phyloP scores from a whole-genome alignment of 2,113 vertebrate species.

The Carassius auratus region DNA sequence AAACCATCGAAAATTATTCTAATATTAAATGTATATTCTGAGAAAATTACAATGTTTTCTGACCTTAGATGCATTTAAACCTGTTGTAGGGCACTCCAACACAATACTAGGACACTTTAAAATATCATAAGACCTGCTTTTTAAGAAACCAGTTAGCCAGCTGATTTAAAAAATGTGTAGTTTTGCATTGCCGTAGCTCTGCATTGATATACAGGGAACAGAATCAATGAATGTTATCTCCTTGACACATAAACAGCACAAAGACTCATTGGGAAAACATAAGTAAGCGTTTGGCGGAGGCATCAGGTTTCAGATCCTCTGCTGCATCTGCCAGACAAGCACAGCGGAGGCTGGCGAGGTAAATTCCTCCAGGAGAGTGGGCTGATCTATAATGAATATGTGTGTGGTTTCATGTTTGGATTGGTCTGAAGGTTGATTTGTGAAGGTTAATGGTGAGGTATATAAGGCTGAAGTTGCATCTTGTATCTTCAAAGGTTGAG shows the following conservation, averaged over 20 bases:
- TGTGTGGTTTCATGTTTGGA: slow-evolving; percentile 16
- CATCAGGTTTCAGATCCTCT: slow-evolving; percentile 62
- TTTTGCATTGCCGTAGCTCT: slow-evolving; percentile 31
- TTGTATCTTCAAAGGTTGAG: background rate
- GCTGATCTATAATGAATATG: slow-evolving; percentile 55
- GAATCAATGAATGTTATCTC: slow-evolving; percentile 25
- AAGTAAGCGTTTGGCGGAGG: slow-evolving; percentile 37
- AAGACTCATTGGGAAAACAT: slow-evolving; percentile 10
- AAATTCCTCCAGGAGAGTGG: slow-evolving; percentile 57
- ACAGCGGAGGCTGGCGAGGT: slow-evolving; percentile 52
- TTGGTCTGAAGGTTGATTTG: background rate
- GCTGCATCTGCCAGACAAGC: slow-evolving; percentile 67
- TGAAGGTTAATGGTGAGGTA: background rate
- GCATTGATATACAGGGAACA: slow-evolving; percentile 60
- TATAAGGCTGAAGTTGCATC: no score
- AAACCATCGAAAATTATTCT: no score
- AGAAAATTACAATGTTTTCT: no score
- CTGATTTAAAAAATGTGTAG: background rate
- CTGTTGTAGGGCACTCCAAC: no score
- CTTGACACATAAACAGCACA: slow-evolving; percentile 21
- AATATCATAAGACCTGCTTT: no score
- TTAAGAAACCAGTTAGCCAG: background rate
- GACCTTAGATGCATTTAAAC: no score
- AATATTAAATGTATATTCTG: no score
- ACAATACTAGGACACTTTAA: no score